phyloP scores from a whole-genome alignment of 2,888 invertebrate species.

The Ectemnius lituratus region DNA sequence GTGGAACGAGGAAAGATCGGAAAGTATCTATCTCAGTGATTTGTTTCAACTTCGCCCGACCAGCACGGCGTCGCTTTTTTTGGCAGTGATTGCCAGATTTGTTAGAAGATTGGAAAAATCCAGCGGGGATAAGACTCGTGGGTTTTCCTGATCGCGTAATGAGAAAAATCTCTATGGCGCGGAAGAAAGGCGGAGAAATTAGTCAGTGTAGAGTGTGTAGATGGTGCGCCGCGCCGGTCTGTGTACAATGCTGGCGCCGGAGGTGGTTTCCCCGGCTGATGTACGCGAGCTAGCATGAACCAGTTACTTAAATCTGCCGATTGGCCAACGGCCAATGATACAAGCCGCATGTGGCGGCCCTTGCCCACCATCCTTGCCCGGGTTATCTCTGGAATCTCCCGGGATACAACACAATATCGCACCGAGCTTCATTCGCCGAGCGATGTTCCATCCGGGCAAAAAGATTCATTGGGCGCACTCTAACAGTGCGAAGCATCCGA shows the following conservation, averaged over 20 bases:
- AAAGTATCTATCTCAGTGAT: background rate
- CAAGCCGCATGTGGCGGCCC: constrained; percentile 39
- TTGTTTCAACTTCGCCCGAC: background rate
- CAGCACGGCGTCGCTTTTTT: background rate
- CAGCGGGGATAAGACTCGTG: background rate
- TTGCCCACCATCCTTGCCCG: constrained; percentile 27
- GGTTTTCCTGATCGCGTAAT: background rate
- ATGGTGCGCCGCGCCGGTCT: too few relatives aligned
- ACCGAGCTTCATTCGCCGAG: too few relatives aligned
- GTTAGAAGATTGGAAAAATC: background rate
- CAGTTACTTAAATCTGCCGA: constrained; percentile 51
- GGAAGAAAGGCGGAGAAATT: constrained; percentile 18
- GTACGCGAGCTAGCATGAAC: constrained; percentile 50
- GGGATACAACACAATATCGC: constrained; percentile 9
- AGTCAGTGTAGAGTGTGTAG: constrained; percentile 2
- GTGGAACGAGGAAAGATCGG: too few relatives aligned
- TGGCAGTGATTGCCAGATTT: background rate
- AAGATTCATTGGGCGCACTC: too few relatives aligned
- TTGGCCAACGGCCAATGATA: constrained; percentile 49
- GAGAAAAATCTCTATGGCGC: background rate
- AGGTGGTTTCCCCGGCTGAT: constrained; percentile 18
- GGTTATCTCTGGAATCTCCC: constrained; percentile 41
- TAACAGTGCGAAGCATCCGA: too few relatives aligned
- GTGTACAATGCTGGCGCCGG: constrained; percentile 38
- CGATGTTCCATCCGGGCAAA: too few relatives aligned